phyloP scores from a whole-genome alignment of 2,888 invertebrate genomes.

The Schizotus pectinicornis region DNA sequence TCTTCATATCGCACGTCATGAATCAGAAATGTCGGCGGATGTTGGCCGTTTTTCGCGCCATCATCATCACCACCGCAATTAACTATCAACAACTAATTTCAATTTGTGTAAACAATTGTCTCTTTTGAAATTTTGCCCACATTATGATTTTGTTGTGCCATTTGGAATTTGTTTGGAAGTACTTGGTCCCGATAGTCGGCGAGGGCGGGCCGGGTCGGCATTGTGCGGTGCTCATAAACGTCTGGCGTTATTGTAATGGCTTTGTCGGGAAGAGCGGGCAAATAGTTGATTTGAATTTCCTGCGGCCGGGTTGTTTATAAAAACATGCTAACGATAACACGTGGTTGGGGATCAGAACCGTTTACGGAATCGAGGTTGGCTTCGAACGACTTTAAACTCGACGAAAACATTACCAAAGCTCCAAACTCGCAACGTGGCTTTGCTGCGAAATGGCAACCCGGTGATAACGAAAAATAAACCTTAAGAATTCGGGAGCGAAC shows the following conservation, averaged over 20 bases:
- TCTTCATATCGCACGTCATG: too few species aligned
- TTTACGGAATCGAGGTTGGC: constrained; percentile 32
- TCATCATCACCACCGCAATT: too few species aligned
- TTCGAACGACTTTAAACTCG: constrained; percentile 33
- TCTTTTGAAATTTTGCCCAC: too few species aligned
- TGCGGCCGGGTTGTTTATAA: constrained; percentile 31
- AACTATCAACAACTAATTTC: background rate
- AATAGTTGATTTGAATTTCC: constrained; percentile 11
- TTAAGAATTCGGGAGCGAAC: constrained; percentile 27
- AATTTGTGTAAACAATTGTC: too few species aligned
- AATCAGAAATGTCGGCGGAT: too few species aligned
- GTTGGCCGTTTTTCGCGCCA: too few species aligned
- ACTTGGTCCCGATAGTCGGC: too few species aligned
- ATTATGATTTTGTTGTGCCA: too few species aligned
- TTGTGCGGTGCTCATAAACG: too few species aligned
- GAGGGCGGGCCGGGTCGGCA: too few species aligned
- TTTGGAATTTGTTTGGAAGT: too few species aligned
- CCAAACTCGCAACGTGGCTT: constrained; percentile 24
- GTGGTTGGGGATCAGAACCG: constrained; percentile 33
- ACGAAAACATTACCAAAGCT: constrained; percentile 34
- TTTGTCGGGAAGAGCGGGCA: background rate
- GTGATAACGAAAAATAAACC: constrained; percentile 35
- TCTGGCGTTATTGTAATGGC: too few species aligned
- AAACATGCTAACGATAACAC: constrained; percentile 37
- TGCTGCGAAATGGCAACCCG: constrained; percentile 19